Evolutionary conservation across 2,888 invertebrate species (phyloP).

Genomic region (Amblyjoppa proteus): DNA sequence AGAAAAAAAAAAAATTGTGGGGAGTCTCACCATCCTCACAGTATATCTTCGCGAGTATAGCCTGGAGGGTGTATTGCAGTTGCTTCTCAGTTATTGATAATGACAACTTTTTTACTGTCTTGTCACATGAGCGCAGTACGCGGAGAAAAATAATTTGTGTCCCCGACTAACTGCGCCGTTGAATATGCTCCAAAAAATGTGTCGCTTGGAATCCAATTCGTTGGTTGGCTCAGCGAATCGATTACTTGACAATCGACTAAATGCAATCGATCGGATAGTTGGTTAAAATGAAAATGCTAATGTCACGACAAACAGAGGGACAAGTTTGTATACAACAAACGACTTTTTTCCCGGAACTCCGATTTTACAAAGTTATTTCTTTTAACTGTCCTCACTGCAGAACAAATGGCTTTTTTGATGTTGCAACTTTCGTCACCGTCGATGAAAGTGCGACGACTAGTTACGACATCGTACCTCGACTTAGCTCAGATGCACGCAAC

Average conservation of each 20-base stretch:
- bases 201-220: no score
- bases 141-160: neutral
- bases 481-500: neutral
- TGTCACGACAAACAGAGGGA: no score
- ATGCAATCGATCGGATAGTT: no score
- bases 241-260: no score
- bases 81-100: conserved; percentile 9
- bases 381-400: neutral
- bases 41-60: neutral
- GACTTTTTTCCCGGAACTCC: no score
- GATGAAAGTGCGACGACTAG: neutral
- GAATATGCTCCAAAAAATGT: no score
- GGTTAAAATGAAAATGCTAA: no score
- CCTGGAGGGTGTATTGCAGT: neutral
- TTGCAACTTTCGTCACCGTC: neutral
- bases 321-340: no score
- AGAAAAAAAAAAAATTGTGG: conserved; percentile 6
- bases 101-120: neutral
- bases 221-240: no score
- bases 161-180: no score
- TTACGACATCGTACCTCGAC: neutral
- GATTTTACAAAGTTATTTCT: neutral
- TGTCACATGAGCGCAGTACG: no score
- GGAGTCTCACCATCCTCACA: neutral
- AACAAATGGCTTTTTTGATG: neutral